Evolutionary conservation across 2,888 invertebrate species (phyloP).

Genomic region (Poecilobothrus nobilitatus): DNA sequence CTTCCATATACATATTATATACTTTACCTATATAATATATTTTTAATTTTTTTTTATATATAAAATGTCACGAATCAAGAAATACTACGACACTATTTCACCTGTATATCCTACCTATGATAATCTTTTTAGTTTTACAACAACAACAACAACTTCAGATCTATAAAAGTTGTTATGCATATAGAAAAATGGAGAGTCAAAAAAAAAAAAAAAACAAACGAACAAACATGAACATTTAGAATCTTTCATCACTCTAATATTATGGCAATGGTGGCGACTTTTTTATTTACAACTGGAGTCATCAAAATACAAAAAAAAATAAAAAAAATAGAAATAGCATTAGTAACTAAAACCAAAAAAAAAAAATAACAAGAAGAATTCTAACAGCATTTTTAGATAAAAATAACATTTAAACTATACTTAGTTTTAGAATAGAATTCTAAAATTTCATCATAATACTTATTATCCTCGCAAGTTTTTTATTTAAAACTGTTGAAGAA

Average conservation of each 20-base stretch:
- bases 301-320: not conserved
- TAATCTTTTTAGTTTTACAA: too few relatives aligned
- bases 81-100: not conserved
- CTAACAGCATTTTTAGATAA: not conserved
- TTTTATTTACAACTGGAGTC: slow-evolving; percentile 1
- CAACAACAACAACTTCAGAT: too few relatives aligned
- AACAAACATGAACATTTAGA: not conserved
- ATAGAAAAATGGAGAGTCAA: too few relatives aligned
- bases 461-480: too few relatives aligned
- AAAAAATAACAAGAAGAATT: not conserved
- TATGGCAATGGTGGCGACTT: slow-evolving; percentile 6
- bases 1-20: too few relatives aligned
- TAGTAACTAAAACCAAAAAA: too few relatives aligned
- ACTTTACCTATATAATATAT: too few relatives aligned
- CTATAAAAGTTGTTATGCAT: too few relatives aligned
- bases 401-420: not conserved
- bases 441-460: too few relatives aligned
- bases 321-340: not conserved
- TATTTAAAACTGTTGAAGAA: not conserved
- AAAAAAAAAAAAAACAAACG: too few relatives aligned
- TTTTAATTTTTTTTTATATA: not conserved
- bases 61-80: not conserved
- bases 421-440: too few relatives aligned
- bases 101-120: not conserved
- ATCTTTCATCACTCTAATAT: slow-evolving; percentile 6